phyloP scores from a whole-genome alignment of 1,140 invertebrate species.

The Prorops nasuta region DNA sequence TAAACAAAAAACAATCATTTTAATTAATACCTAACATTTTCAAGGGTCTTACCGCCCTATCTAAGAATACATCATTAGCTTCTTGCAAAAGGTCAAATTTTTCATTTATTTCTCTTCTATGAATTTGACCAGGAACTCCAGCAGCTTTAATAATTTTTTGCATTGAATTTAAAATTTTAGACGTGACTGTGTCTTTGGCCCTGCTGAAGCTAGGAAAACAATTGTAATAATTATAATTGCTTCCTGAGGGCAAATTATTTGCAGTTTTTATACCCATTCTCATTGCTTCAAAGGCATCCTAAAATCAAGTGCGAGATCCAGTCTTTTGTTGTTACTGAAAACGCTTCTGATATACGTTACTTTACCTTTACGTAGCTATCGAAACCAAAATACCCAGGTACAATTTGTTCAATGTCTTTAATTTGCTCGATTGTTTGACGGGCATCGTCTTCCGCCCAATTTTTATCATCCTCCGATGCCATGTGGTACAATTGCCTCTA shows the following conservation, averaged over 20 bases:
- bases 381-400: constrained; percentile 25
- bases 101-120: constrained; percentile 63
- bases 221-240: constrained; percentile 68
- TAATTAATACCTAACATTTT: not conserved
- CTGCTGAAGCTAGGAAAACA: constrained; percentile 69
- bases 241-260: constrained; percentile 68
- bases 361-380: constrained; percentile 28
- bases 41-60: constrained; percentile 65
- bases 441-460: not conserved
- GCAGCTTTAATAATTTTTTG: constrained; percentile 62
- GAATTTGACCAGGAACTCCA: constrained; percentile 63
- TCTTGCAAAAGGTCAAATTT: constrained; percentile 74
- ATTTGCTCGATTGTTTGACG: no score
- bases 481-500: no score
- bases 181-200: constrained; percentile 61
- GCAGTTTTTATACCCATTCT: constrained; percentile 66
- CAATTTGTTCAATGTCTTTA: constrained; percentile 9
- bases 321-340: not conserved
- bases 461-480: not conserved
- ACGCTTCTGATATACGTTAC: constrained; percentile 1
- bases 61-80: constrained; percentile 78
- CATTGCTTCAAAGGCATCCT: constrained; percentile 60
- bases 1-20: not conserved
- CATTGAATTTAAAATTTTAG: constrained; percentile 58
- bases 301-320: constrained; percentile 22